phyloP scores from a whole-genome alignment of 2,113 vertebrate species.

The Oryzias woworae region DNA sequence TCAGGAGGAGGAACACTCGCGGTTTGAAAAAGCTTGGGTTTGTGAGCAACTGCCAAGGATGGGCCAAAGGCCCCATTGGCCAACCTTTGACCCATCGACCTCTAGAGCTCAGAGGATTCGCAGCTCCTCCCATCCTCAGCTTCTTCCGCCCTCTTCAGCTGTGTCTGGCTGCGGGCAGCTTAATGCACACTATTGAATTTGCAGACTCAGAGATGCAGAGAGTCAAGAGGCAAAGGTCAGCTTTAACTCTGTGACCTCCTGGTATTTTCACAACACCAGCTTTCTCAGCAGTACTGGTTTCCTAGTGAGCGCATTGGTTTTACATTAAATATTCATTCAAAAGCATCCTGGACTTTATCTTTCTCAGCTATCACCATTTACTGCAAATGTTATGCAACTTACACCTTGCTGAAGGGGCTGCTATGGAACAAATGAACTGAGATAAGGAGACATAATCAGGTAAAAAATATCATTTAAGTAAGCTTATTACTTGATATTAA shows the following conservation, averaged over 20 bases:
- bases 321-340: slow-evolving; percentile 27
- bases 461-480: no score
- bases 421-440: no score
- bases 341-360: not conserved
- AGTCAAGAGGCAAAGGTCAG: slow-evolving; percentile 48
- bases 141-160: slow-evolving; percentile 9
- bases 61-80: not conserved
- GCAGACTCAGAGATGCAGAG: slow-evolving; percentile 49
- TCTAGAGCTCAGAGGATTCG: slow-evolving; percentile 26
- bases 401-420: no score
- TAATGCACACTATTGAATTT: slow-evolving; percentile 51
- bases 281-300: slow-evolving; percentile 38
- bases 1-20: no score
- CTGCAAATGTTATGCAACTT: no score
- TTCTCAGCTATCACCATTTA: slow-evolving; percentile 6
- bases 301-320: slow-evolving; percentile 17
- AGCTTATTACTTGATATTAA: no score
- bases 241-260: slow-evolving; percentile 44
- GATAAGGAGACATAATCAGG: no score
- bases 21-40: no score
- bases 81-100: slow-evolving; percentile 39
- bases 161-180: slow-evolving; percentile 36
- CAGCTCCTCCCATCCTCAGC: slow-evolving; percentile 8
- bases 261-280: slow-evolving; percentile 32
- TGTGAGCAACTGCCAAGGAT: no score